Evolutionary conservation across 2,113 vertebrate species (phyloP), one percentile per base, ranked within the genome.

Genomic region (Jacana jacana): DNA sequence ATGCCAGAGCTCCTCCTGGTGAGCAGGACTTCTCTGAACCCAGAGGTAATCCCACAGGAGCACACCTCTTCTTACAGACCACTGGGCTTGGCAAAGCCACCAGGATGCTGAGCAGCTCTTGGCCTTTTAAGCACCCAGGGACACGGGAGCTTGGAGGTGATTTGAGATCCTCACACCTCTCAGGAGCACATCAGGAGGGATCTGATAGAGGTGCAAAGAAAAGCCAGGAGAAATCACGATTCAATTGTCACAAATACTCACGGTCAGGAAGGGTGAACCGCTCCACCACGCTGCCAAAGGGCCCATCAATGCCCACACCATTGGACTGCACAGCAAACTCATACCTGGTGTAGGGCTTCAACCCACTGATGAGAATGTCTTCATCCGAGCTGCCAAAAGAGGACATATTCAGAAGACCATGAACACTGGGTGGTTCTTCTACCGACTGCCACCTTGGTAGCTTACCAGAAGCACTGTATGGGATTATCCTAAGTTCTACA

Each of bases 251-350:
- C 1, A 3, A 49, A 10, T 71, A 98, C 99, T 99, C 96, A 99
- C 99, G 97, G 97, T 99, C 99, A 13, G 99, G 97, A 86, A 99
- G 97, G 39, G 99, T 99, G 89, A 98, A 98, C 86, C 99, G 98
- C 88, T 99, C 99, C 86, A 99, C 98, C 35, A 98, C 99, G 3
- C 97, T 97, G 91, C 99, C 99, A 3, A 99, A 99, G 14, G 99
- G 99, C 33, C 99, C 99, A 0, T 98, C 98, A 13, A 98, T 96
- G 51, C 98, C 98, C 63, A 98, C 95, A 0, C 99, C 99, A 1
- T 99, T 99, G 55, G 99, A 99, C 98, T 99, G 99, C 27, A 99
- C 98, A 0, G 99, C 99, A 96, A 99, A 99, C 97, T 99, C 98
- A 2, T 99, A 99, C 40, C 98, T 99, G 60, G 99, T 99, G 96